These are phyloP conservation scores for Onychorhynchus coronatus DNA, from an alignment of 2,113 vertebrate species.

Conservation along the genomic window DNA sequence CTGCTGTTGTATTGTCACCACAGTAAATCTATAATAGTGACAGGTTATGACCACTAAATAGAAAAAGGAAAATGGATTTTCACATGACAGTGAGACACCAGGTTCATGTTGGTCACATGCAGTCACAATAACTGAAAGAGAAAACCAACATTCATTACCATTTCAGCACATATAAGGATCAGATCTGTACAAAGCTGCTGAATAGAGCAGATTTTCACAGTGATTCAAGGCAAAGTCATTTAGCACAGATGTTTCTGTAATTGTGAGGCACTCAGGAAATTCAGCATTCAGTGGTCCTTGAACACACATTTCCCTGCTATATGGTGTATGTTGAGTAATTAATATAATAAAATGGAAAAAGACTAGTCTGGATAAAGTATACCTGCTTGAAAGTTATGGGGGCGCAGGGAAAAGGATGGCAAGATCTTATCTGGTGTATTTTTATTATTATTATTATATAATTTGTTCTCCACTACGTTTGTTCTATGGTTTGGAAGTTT, in stretches of 20 bases:
- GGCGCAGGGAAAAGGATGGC: background rate
- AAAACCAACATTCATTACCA: background rate
- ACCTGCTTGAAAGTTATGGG: background rate
- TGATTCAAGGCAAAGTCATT: background rate
- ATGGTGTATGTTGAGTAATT: background rate
- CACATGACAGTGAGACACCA: background rate
- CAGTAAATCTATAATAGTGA: background rate
- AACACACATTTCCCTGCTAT: background rate
- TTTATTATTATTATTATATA: background rate
- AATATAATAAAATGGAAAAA: background rate
- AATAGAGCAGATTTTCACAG: background rate
- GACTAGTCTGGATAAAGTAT: background rate
- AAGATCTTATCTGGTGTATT: background rate
- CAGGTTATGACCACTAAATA: background rate
- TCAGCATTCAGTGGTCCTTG: background rate
- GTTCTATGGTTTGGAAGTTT: background rate
- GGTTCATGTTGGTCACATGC: background rate
- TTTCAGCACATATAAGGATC: background rate
- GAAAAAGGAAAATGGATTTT: background rate
- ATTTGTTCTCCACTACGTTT: background rate
- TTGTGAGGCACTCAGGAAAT: background rate
- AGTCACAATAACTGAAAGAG: background rate
- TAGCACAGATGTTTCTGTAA: slow-evolving; percentile 38
- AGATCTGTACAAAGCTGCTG: background rate
- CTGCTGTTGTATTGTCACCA: background rate